Base-by-base conservation (phyloP, 2,888 invertebrate genomes). In the Polylopha cassiicola region DNA sequence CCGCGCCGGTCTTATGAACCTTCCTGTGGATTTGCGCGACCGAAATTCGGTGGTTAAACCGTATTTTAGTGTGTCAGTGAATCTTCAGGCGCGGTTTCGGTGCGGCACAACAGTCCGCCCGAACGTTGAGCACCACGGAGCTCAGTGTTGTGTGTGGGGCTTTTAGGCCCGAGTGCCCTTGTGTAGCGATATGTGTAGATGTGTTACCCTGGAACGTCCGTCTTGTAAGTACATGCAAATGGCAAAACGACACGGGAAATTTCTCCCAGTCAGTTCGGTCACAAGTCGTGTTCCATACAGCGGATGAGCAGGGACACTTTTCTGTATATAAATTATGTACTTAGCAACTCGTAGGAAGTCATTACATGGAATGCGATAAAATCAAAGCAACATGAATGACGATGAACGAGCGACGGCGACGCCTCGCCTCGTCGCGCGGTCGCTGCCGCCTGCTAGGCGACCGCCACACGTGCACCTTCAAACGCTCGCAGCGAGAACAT, bases 1-100 rank as follows among this genome's bases (percentile, higher is more conserved):
- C 87, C 87, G 88, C 87, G 87, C 87, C 87, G 87, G 84, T 86
- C 86, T 87, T 82, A 80, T 65, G 73, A 82, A 75, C 82, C 81
- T 79, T 80, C 81, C 82, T 73, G 79, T 82, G 87, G 87, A 87
- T 86, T 85, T 86, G 86, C 84, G 79, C 81, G 76, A 79, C 82
- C 79, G 68, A 77, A 80, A 79, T 77, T 80, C 71, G 79, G 75
- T 80, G 76, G 66, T 79, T 77, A 67, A 71, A 61, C 73, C 73
- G 71, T 73, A 74, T 72, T 79, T 73, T 73, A 66, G 71, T 71
- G 84, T 79, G 67, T 72, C 61, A 74, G 82, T 80, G 82, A 70
- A 74, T 69, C 71, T 68, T 57, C 66, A 67, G 78, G 79, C 76
- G 74, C 74, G 77, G 80, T 67, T 65, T 63, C 66, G 77, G 73